phyloP scores from a whole-genome alignment of 2,113 vertebrate genomes.

The Lanius collurio region DNA sequence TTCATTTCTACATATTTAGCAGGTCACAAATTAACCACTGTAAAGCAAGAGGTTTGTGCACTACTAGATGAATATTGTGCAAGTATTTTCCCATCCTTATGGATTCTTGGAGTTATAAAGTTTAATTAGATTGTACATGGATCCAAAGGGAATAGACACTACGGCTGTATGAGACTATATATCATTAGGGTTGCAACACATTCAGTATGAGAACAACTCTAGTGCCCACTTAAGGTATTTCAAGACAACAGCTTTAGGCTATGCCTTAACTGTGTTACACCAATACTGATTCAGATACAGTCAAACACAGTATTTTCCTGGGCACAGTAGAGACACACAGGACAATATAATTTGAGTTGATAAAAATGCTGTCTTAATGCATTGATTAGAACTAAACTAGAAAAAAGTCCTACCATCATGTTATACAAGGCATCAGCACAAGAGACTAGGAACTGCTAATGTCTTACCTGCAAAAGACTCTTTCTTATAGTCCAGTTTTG shows the following conservation, averaged over 20 bases:
- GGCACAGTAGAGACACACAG: neutral
- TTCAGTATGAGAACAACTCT: neutral
- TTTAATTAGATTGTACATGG: neutral
- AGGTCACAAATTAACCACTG: neutral
- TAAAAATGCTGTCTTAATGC: neutral
- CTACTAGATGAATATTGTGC: neutral
- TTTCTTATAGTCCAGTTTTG: conserved; percentile 74
- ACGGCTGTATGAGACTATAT: neutral
- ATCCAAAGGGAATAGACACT: neutral
- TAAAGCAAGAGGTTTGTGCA: neutral
- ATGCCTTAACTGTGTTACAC: neutral
- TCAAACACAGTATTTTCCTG: neutral
- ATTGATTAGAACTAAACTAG: neutral
- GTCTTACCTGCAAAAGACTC: conserved; percentile 55
- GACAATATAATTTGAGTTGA: neutral
- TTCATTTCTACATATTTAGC: neutral
- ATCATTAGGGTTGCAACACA: neutral
- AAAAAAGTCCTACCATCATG: neutral
- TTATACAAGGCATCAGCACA: neutral
- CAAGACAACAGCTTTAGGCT: neutral
- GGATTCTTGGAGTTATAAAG: neutral
- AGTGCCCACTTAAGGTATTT: neutral
- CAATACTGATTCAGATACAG: neutral
- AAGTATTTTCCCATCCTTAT: neutral
- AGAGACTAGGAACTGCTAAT: neutral